Evolutionary conservation across 2,113 vertebrate species (phyloP).

Genomic region (Ptyas mucosa): DNA sequence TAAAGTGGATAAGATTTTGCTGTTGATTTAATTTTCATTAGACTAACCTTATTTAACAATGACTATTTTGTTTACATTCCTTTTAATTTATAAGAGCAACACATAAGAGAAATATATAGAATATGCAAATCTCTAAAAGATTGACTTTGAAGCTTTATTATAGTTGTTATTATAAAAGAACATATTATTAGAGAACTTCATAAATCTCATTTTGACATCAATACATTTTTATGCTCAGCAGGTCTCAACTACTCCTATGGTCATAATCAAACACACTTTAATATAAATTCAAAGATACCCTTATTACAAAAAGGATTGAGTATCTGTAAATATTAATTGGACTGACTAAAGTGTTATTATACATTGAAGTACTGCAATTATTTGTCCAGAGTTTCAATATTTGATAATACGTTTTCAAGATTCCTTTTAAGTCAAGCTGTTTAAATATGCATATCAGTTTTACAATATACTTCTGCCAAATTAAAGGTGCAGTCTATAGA

Average conservation of each 20-base stretch:
- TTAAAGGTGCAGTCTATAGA: not conserved
- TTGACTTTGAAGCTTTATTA: conserved; percentile 8
- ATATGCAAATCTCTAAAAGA: conserved; percentile 2
- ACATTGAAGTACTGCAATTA: conserved; percentile 21
- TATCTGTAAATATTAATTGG: conserved; percentile 47
- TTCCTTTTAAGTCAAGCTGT: conserved; percentile 43
- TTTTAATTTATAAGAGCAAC: not conserved
- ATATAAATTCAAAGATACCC: conserved; percentile 27
- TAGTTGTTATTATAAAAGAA: conserved; percentile 13
- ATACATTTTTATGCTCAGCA: not conserved
- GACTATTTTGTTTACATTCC: not conserved
- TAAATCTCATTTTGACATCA: not conserved
- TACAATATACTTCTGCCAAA: conserved; percentile 9
- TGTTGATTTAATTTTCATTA: not conserved
- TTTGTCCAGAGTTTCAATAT: not conserved
- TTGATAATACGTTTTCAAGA: conserved; percentile 7
- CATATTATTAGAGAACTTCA: not conserved
- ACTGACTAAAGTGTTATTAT: conserved; percentile 19
- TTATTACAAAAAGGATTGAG: conserved; percentile 16
- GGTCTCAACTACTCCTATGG: conserved; percentile 13
- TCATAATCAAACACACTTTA: conserved; percentile 18
- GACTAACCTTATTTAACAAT: not conserved
- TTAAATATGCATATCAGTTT: conserved; percentile 37
- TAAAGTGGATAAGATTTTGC: not conserved
- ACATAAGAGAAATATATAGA: not conserved